Evolutionary conservation across 2,113 vertebrate genomes (phyloP).

Genomic region (Chauna torquata): DNA sequence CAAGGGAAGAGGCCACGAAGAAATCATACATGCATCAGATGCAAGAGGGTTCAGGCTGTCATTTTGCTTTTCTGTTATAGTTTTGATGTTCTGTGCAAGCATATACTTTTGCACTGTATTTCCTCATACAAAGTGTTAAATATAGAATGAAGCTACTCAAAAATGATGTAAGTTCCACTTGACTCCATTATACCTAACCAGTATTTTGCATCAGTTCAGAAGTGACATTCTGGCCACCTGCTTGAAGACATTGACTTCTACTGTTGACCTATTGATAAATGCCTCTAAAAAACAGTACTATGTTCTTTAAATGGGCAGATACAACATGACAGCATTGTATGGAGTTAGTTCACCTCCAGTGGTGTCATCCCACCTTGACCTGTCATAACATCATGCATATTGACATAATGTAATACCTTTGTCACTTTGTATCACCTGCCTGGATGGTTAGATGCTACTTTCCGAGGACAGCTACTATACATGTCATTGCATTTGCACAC

Average conservation of each 20-base stretch:
- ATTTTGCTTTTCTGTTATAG: background rate
- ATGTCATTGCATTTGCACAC: background rate
- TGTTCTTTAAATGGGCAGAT: background rate
- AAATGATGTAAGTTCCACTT: rapidly evolving
- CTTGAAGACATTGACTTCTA: background rate
- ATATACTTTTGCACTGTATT: background rate
- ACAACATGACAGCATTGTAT: background rate
- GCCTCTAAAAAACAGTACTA: background rate
- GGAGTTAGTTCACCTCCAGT: background rate
- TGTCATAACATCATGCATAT: background rate
- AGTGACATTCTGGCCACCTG: background rate
- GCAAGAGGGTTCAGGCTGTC: background rate
- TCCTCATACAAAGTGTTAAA: background rate
- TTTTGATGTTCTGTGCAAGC: background rate
- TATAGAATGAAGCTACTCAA: background rate
- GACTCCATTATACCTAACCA: rapidly evolving
- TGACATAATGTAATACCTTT: background rate
- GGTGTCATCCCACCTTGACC: background rate
- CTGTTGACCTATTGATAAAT: background rate
- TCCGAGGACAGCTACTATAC: background rate
- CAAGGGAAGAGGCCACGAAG: background rate
- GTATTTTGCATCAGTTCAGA: background rate
- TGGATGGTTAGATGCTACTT: background rate
- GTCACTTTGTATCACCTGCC: background rate
- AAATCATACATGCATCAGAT: rapidly evolving